Base-by-base conservation (phyloP, 2,113 vertebrate species). In the Ammodytes dubius region DNA sequence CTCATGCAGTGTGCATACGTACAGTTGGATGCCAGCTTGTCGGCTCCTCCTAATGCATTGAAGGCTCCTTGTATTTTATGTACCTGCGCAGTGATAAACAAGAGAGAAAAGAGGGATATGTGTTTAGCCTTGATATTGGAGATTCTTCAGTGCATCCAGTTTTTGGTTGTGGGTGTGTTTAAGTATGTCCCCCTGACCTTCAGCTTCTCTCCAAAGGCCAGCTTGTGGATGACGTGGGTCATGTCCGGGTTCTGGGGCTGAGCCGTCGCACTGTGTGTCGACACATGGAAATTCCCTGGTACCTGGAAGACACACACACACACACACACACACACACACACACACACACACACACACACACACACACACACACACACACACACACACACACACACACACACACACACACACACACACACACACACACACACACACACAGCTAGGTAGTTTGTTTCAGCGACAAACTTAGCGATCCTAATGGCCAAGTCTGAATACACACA, bases 211-310 rank as follows among this genome's bases (percentile, higher is more conserved):
- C 98, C 98, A 83, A 99, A 99, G 63, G 96, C 95, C 58, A 99
- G 95, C 88, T 98, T 99, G 92, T 99, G 97, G 91, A 99, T 98
- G 88, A 93, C 35, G 39, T 99, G 98, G 75, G 97, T 99, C 98
- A 99, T 99, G 90, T 99, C 98, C 4, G 98, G 98, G 91, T 92
- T 99, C 91, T 97, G 96, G 15, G 98, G 98, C 93, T 99, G 98
- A 1, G 97, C 97, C 1, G 97, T 99, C 64, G 98, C 98, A n/a
- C 98, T 98, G 92, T 99, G 98, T 0, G 98, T 99, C 6, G 98
- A 99, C 84, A 99, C 96, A 0, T 99, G 98, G 88, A 99, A 99
- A 93, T 99, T 99, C 81, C 98, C 98, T 0, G 98, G 98, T 59
- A 99, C 98, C 98, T 99, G 81, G 14, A 73, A 1, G 27, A 68